A percentile compares a stretch with the other conserved stretches of the same genome.
Evolutionary conservation across 2,888 invertebrate species (phyloP).

Genomic region (Allolobophora icterica): DNA sequence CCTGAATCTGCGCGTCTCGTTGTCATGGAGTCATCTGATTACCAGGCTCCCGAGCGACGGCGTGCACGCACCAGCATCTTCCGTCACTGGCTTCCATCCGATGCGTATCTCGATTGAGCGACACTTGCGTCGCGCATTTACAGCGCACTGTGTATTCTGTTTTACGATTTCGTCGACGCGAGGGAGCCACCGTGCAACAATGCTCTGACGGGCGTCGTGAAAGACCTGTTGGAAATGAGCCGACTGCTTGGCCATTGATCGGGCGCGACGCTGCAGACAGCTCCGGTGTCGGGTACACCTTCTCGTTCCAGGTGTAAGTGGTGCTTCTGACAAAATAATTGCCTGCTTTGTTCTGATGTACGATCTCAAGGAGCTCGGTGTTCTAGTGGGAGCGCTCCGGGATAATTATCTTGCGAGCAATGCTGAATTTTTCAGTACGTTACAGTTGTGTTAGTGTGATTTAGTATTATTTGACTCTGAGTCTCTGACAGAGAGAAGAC

Average conservation of each 20-base stretch:
- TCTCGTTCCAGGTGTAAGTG: slow-evolving; percentile 1
- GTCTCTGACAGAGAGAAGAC: too few relatives aligned
- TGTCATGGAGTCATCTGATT: background rate
- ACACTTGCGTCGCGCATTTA: background rate
- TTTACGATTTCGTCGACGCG: background rate
- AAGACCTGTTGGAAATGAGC: background rate
- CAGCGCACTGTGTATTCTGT: background rate
- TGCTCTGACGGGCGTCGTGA: background rate
- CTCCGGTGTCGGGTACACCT: background rate
- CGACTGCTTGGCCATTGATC: background rate
- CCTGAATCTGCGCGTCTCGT: background rate
- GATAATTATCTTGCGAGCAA: background rate
- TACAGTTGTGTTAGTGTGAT: too few relatives aligned
- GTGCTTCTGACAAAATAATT: background rate
- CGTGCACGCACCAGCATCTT: too few relatives aligned
- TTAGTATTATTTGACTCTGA: too few relatives aligned
- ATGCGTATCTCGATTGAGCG: background rate
- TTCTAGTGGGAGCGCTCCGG: background rate
- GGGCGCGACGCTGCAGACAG: background rate
- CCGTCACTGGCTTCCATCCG: too few relatives aligned
- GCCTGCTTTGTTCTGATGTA: slow-evolving; percentile 17
- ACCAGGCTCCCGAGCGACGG: too few relatives aligned
- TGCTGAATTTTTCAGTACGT: background rate
- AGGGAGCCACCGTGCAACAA: background rate
- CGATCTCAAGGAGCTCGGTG: background rate